Evolutionary conservation across 2,797 vertebrate species (phyloP), one percentile per base, ranked within the genome.

Genomic region (Molossus alvarezi): DNA sequence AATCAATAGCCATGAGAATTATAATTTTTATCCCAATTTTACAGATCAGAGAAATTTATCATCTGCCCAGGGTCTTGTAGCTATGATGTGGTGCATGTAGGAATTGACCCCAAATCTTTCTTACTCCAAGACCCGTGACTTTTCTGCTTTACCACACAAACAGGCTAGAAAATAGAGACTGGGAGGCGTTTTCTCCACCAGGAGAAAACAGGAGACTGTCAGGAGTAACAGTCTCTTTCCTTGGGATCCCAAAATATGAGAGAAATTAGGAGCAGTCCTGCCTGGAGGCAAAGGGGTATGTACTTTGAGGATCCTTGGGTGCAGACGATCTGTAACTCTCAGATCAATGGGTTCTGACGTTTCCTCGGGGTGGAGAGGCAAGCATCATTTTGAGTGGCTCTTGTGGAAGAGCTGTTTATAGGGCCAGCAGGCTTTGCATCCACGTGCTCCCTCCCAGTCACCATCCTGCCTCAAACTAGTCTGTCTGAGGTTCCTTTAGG

Each of bases 61-160:
- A 80, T 67, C 72, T 84, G 21, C 65, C 64, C 45, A 79, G 23
- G 15, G 5, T 65, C 73, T 96, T 88, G 4, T 29, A 67, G 8
- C 65, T 79, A 89, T n/a, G 20, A 73, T 88, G 29, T 72, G 37
- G 20, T 88, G 64, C 94, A 9, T 72, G 62, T 51, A 37, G 69
- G 73, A 71, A 91, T 29, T 58, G 72, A 91, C 57, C 25, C 48
- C 37, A 79, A 10, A 25, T 94, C 60, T 53, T 82, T 91, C 48
- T 67, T 18, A 75, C 29, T 89, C 21, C 10, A 75, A 71, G 53
- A 18, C 33, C 20, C 25, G 5, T 33, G 6, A 37, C 14, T 51
- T 82, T 83, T 85, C 65, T 72, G 64, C 23, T 69, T 67, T 55
- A 18, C 75, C 29, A 81, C 29, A 51, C 10, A 58, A 15, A 20